Conservation (phyloP, 1,140 invertebrate genomes). For the Neomicropteryx cornuta region DNA sequence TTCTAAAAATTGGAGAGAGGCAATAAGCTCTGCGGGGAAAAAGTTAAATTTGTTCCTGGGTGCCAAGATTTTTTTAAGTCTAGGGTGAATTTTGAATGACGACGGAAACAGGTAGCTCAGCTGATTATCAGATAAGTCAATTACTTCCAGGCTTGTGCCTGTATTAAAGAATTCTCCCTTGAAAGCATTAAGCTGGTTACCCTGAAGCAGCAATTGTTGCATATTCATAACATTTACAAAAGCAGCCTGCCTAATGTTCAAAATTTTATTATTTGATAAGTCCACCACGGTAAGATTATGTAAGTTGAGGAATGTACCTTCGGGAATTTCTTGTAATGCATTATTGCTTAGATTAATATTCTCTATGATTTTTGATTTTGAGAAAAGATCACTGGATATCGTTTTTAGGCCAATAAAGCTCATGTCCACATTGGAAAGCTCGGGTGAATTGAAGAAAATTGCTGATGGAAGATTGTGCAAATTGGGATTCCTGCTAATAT, state of each 20-base stretch:
- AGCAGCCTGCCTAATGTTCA: constrained; percentile 55
- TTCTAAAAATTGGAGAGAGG: constrained; percentile 60
- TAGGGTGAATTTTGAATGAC: constrained; percentile 70
- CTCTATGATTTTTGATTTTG: constrained; percentile 51
- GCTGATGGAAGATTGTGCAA: constrained; percentile 45
- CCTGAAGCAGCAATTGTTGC: constrained; percentile 50
- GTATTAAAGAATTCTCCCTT: constrained; percentile 70
- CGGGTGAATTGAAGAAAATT: constrained; percentile 46
- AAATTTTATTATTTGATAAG: constrained; percentile 66
- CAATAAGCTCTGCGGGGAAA: constrained; percentile 71
- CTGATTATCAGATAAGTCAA: constrained; percentile 67
- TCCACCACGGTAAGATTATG: constrained; percentile 59
- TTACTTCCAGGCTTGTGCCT: constrained; percentile 54
- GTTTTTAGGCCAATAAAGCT: constrained; percentile 59
- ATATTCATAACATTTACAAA: constrained; percentile 60
- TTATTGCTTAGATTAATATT: constrained; percentile 56
- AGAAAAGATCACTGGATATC: constrained; percentile 57
- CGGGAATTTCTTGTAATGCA: constrained; percentile 54
- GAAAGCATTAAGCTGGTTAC: constrained; percentile 62
- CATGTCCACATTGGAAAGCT: constrained; percentile 57
- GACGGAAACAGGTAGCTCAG: constrained; percentile 68
- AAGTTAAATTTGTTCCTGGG: constrained; percentile 66
- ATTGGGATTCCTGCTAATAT: constrained; percentile 66
- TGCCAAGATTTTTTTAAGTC: constrained; percentile 55
- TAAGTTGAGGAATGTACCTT: constrained; percentile 60